These are phyloP conservation scores for Micrastur ruficollis DNA, from an alignment of 2,797 vertebrate genomes.

Conservation along the genomic window DNA sequence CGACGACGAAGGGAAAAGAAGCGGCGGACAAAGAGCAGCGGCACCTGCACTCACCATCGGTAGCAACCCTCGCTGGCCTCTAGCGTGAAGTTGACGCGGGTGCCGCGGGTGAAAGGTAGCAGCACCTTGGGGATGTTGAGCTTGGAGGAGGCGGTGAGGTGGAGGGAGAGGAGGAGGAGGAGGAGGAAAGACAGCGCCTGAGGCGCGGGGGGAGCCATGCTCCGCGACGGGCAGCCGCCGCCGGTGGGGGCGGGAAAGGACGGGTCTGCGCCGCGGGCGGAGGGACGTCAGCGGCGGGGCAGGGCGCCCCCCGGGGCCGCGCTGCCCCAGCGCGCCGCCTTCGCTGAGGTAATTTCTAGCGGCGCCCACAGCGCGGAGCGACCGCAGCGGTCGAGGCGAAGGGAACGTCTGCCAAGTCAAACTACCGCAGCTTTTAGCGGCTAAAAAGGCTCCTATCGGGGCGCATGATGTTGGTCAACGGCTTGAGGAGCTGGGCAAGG, in stretches of 20 bases:
- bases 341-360: not conserved
- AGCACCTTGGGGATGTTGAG: slow-evolving; percentile 93
- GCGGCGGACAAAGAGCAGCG: not conserved
- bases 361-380: rapidly evolving
- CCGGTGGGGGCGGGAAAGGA: slow-evolving; percentile 52
- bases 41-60: slow-evolving; percentile 86
- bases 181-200: not conserved
- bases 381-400: not conserved
- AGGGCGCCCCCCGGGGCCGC: not conserved
- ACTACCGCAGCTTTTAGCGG: rapidly evolving
- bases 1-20: too few species aligned
- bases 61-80: slow-evolving; percentile 94
- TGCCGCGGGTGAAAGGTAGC: slow-evolving; percentile 87
- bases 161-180: not conserved
- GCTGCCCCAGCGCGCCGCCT: too few species aligned
- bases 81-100: slow-evolving; percentile 90
- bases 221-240: not conserved
- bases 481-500: not conserved
- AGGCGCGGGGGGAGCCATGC: slow-evolving; percentile 8
- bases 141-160: slow-evolving; percentile 73
- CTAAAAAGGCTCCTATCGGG: too few species aligned
- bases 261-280: slow-evolving; percentile 73
- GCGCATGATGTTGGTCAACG: rapidly evolving
- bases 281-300: slow-evolving; percentile 68
- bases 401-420: not conserved